Percentiles rank a stretch among this genome's conserved stretches.
phyloP scores from a whole-genome alignment of 1,140 invertebrate genomes.

The Conus ventricosus region DNA sequence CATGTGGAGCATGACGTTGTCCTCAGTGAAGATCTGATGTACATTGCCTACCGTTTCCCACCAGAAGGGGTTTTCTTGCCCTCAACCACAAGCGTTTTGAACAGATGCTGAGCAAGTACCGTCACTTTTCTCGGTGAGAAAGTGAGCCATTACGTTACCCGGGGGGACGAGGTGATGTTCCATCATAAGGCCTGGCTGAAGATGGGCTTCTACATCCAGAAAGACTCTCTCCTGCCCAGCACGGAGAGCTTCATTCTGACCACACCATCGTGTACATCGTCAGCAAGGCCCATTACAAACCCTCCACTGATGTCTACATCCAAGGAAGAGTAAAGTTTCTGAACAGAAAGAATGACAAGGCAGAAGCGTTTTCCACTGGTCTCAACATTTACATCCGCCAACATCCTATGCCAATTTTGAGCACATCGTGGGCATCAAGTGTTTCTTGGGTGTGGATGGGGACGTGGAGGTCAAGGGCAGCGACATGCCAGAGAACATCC shows the following conservation, averaged over 20 bases:
- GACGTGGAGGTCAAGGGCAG: constrained; percentile 60
- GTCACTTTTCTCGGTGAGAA: constrained; percentile 60
- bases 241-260: constrained; percentile 65
- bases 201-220: constrained; percentile 68
- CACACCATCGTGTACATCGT: constrained; percentile 63
- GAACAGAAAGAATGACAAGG: constrained; percentile 55
- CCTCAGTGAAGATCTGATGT: constrained; percentile 61
- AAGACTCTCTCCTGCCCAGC: constrained; percentile 66
- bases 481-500: constrained; percentile 47
- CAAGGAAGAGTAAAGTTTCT: constrained; percentile 65
- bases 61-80: constrained; percentile 63
- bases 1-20: constrained; percentile 54
- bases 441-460: constrained; percentile 65
- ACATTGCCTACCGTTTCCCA: constrained; percentile 65
- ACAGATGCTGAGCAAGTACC: constrained; percentile 52
- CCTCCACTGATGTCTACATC: constrained; percentile 53
- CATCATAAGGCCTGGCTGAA: constrained; percentile 67
- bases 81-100: constrained; percentile 56
- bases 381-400: constrained; percentile 64
- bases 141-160: constrained; percentile 54
- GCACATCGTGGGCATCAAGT: constrained; percentile 65
- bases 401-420: constrained; percentile 63
- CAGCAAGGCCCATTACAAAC: constrained; percentile 60
- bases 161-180: constrained; percentile 63
- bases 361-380: constrained; percentile 56